These are phyloP conservation scores for Montipora sp. DNA, from an alignment of 64 coral and sea anemone species.

Conservation along the genomic window DNA sequence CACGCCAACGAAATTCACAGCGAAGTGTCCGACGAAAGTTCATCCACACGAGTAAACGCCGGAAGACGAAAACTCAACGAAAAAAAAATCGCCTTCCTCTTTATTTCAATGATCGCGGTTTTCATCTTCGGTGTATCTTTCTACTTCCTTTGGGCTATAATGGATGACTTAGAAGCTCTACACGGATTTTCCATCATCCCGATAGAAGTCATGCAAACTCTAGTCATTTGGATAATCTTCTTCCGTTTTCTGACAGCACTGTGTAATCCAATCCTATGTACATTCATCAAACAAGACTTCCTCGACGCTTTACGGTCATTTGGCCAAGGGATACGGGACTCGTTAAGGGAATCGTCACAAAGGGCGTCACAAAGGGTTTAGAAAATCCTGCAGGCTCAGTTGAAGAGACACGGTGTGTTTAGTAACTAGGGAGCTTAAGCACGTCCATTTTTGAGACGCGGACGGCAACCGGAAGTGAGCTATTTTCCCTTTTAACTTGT, in stretches of 20 bases:
- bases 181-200: conserved; percentile 26
- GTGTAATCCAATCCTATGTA: conserved; percentile 74
- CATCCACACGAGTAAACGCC: not conserved
- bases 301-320: conserved; percentile 33
- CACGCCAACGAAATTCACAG: conserved; percentile 37
- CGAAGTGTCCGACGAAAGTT: not conserved
- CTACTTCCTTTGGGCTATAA: conserved; percentile 76
- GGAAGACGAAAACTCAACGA: conserved; percentile 48
- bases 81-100: conserved; percentile 69
- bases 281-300: conserved; percentile 91
- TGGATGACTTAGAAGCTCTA: conserved; percentile 66
- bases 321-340: not conserved
- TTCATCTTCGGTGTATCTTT: conserved; percentile 76
- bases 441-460: too few relatives aligned
- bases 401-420: too few relatives aligned
- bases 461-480: too few relatives aligned
- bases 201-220: not conserved
- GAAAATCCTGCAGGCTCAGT: too few relatives aligned
- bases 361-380: not conserved
- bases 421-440: too few relatives aligned
- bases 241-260: conserved; percentile 81
- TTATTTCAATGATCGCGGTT: conserved; percentile 81
- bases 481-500: too few relatives aligned
- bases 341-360: not conserved
- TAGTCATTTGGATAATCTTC: conserved; percentile 54